Percentiles rank a stretch among this genome's conserved stretches.
Evolutionary conservation across 2,888 invertebrate genomes (phyloP).

Genomic region (Heliconius sara): DNA sequence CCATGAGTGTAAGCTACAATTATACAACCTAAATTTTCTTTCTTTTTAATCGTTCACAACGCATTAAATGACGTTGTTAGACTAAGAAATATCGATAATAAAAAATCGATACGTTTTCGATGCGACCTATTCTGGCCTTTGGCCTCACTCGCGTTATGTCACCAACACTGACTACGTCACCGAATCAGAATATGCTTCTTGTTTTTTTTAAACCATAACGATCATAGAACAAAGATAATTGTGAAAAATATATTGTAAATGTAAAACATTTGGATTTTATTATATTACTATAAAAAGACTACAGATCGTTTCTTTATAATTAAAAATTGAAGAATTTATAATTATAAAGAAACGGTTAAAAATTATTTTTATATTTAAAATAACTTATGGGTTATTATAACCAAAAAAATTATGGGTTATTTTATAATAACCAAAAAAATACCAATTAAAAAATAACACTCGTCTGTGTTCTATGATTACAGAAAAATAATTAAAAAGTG

Average conservation of each 20-base stretch:
- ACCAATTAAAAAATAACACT: too few species aligned
- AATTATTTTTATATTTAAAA: too few species aligned
- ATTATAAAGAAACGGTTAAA: too few species aligned
- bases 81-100: slow-evolving; percentile 14
- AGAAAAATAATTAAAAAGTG: too few species aligned
- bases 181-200: slow-evolving; percentile 11
- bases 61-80: slow-evolving; percentile 32
- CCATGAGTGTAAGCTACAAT: slow-evolving; percentile 12
- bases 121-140: slow-evolving; percentile 30
- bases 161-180: background rate
- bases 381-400: too few species aligned
- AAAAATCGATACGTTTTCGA: background rate
- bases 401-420: too few species aligned
- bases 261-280: background rate
- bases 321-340: too few species aligned
- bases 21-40: slow-evolving; percentile 34
- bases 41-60: slow-evolving; percentile 23
- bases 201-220: background rate
- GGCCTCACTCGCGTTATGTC: slow-evolving; percentile 24
- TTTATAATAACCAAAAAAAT: too few species aligned
- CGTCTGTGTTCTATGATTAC: too few species aligned
- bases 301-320: too few species aligned
- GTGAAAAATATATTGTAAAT: background rate
- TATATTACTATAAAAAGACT: background rate
- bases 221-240: background rate